These are phyloP conservation scores for Rhinichthys osculus DNA, from an alignment of 2,797 vertebrate genomes.

Conservation along the genomic window DNA sequence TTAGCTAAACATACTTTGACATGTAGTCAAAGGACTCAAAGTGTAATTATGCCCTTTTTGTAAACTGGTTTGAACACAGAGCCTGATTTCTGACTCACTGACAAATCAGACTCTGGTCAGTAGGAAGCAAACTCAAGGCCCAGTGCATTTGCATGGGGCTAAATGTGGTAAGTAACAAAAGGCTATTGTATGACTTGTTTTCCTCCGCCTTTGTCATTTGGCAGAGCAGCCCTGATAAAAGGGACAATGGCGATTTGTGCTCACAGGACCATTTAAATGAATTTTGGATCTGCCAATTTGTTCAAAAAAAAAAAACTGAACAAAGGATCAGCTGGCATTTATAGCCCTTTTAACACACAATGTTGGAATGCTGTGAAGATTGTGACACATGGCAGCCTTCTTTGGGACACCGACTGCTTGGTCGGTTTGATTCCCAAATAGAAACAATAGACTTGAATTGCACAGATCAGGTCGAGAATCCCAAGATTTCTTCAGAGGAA, in stretches of 20 bases:
- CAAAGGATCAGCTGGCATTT: not conserved
- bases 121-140: constrained; percentile 36
- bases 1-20: constrained; percentile 7
- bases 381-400: not conserved
- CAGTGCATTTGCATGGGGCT: constrained; percentile 49
- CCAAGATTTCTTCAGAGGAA: constrained; percentile 32
- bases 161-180: constrained; percentile 52
- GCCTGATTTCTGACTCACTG: constrained; percentile 7
- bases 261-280: constrained; percentile 13
- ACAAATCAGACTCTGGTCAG: constrained; percentile 52
- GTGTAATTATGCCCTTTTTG: not conserved
- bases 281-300: constrained; percentile 1
- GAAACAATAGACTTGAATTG: not conserved
- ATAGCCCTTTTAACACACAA: not conserved
- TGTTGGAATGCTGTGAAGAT: constrained; percentile 8
- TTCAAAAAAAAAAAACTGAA: not conserved
- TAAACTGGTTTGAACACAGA: not conserved
- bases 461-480: constrained; percentile 13
- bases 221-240: constrained; percentile 35
- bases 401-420: not conserved
- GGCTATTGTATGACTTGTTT: constrained; percentile 39
- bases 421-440: not conserved
- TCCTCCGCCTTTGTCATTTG: constrained; percentile 41
- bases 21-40: constrained; percentile 28
- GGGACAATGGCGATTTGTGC: constrained; percentile 49